Conservation (phyloP, 2,888 invertebrate genomes). For the Nomada flava region DNA sequence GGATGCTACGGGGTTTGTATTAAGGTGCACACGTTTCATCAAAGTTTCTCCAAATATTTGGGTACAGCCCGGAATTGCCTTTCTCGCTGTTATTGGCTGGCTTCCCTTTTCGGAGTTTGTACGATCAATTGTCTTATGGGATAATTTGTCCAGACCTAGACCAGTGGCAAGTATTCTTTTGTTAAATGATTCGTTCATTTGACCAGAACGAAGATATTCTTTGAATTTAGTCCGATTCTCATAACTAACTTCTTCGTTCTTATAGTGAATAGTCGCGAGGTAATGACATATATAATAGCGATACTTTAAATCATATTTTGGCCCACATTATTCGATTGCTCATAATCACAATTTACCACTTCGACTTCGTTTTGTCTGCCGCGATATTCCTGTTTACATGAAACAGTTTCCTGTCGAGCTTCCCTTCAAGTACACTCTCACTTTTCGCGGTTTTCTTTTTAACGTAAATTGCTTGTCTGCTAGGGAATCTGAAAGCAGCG, state of each 20-base stretch:
- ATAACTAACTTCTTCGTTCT: too few relatives aligned
- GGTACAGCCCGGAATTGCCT: background rate
- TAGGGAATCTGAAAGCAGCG: background rate
- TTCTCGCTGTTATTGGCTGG: background rate
- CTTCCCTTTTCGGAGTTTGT: background rate
- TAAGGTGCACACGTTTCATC: constrained; percentile 20
- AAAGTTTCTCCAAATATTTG: constrained; percentile 28
- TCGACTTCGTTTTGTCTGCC: too few relatives aligned
- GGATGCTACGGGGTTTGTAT: constrained; percentile 9
- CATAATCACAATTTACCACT: too few relatives aligned
- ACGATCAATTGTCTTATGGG: background rate
- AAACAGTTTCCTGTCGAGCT: too few relatives aligned
- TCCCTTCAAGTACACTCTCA: background rate
- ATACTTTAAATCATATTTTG: too few relatives aligned
- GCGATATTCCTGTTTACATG: too few relatives aligned
- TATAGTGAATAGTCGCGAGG: too few relatives aligned
- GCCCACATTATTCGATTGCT: too few relatives aligned
- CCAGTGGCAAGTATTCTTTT: background rate
- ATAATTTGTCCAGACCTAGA: background rate
- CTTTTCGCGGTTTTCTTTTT: background rate
- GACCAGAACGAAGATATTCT: too few relatives aligned
- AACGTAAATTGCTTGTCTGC: background rate
- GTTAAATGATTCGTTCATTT: too few relatives aligned
- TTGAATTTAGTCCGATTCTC: too few relatives aligned
- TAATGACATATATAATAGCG: too few relatives aligned